Conservation (phyloP, 2,888 invertebrate genomes). For the Caenorhabditis sp. region DNA sequence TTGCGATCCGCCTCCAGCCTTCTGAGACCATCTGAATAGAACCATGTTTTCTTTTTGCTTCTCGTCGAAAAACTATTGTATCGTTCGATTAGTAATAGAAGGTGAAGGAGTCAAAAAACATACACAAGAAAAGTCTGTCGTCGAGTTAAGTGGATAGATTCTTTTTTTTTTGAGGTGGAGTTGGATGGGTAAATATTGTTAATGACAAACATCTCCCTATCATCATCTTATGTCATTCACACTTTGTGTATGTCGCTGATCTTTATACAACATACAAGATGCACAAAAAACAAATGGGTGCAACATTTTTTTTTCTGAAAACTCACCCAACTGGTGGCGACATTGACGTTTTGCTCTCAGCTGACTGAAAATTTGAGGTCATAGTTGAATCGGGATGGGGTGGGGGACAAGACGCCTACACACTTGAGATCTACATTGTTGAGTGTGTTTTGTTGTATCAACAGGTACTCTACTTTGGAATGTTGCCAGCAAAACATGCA, state of each 20-base stretch:
- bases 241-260: no score
- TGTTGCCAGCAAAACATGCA: background rate
- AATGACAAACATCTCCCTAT: background rate
- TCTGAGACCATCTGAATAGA: constrained; percentile 34
- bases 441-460: background rate
- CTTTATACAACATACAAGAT: no score
- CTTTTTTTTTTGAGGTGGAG: background rate
- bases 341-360: background rate
- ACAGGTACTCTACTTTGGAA: background rate
- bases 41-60: no score
- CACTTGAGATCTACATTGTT: background rate
- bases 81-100: constrained; percentile 10
- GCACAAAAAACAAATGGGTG: no score
- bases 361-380: background rate
- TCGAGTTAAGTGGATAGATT: background rate
- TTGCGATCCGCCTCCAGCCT: constrained; percentile 34
- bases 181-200: background rate
- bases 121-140: background rate
- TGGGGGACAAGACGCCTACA: background rate
- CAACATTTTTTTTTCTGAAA: no score
- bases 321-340: background rate
- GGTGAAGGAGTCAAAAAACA: constrained; percentile 1
- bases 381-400: background rate
- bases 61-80: background rate
- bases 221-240: no score